Evolutionary conservation across 2,113 vertebrate genomes (phyloP), one percentile per base, ranked within the genome.

Genomic region (Cyprinodon tularosa): DNA sequence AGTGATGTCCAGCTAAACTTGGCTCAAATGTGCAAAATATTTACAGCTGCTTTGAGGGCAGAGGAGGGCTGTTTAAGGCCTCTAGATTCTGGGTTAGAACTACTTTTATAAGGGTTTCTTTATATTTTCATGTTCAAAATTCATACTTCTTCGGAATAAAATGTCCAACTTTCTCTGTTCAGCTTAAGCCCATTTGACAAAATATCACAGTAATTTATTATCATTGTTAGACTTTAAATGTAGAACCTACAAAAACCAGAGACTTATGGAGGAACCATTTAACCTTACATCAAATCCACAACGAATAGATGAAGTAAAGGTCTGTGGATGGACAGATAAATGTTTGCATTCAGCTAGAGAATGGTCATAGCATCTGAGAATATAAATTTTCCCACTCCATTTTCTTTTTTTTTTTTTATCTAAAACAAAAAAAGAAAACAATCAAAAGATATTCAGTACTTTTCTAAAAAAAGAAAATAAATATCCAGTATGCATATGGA

Each of bases 1-100:
- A 76, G 74, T 66, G 74, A 62, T 75, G 80, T 61, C 40, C 36
- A 20, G 78, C 75, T 76, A 82, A 77, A 60, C 82, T 68, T 80
- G 68, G 77, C 59, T 66, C 53, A 66, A 59, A 61, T 45, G 66
- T 60, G 72, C 70, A 6, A 37, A 47, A 60, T 45, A 39, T 66
- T 57, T 44, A 44, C 29, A 29, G 29, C 29, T 29, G 29, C 29
- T 29, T 50, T 2, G 37, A n/a, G 62, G 70, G 66, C 65, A 59
- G n/a, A 44, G 62, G n/a, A 12, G 63, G 40, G 62, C 62, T 42
- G 70, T 61, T 62, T 48, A 63, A 60, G 29, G n/a, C 47, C 20
- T 45, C 62, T 17, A 29, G 36, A 37, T 9, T 8, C 17, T n/a
- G 17, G 17, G 20, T 45, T 45, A 45, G 44, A 45, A 10, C 44